These are phyloP conservation scores for Phaedon cochleariae DNA, from an alignment of 2,888 invertebrate species.

Conservation along the genomic window DNA sequence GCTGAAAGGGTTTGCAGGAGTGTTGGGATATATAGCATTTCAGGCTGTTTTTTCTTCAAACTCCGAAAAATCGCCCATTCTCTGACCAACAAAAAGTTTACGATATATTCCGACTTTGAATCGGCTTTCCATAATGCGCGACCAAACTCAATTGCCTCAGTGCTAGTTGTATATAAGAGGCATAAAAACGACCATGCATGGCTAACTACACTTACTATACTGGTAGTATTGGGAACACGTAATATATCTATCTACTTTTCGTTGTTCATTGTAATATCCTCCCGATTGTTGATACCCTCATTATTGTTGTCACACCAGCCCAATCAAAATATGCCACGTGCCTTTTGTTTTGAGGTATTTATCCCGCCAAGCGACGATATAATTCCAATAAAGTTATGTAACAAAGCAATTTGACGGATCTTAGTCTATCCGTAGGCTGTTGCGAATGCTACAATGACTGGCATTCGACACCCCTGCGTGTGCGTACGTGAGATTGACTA, in stretches of 20 bases:
- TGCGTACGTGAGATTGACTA: constrained; percentile 15
- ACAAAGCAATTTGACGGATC: constrained; percentile 53
- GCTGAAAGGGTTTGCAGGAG: too few relatives aligned
- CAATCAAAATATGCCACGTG: constrained; percentile 47
- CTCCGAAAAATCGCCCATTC: too few relatives aligned
- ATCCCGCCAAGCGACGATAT: constrained; percentile 44
- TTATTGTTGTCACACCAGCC: constrained; percentile 31
- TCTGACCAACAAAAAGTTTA: too few relatives aligned
- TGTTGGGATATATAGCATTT: too few relatives aligned
- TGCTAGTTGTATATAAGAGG: too few relatives aligned
- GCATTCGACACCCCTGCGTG: constrained; percentile 13
- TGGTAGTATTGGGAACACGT: too few relatives aligned
- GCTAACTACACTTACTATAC: too few relatives aligned
- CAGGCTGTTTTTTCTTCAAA: too few relatives aligned
- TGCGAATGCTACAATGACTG: constrained; percentile 10
- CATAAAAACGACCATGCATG: too few relatives aligned
- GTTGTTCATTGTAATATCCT: neutral
- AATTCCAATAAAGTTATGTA: constrained; percentile 50
- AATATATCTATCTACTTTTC: neutral
- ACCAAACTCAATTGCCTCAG: too few relatives aligned
- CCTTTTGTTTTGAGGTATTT: constrained; percentile 47
- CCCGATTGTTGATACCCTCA: neutral
- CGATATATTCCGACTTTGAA: too few relatives aligned
- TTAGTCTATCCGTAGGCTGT: constrained; percentile 38
- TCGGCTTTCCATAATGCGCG: too few relatives aligned